These are phyloP conservation scores for Sogatella furcifera DNA, from an alignment of 1,140 invertebrate genomes.

Conservation along the genomic window DNA sequence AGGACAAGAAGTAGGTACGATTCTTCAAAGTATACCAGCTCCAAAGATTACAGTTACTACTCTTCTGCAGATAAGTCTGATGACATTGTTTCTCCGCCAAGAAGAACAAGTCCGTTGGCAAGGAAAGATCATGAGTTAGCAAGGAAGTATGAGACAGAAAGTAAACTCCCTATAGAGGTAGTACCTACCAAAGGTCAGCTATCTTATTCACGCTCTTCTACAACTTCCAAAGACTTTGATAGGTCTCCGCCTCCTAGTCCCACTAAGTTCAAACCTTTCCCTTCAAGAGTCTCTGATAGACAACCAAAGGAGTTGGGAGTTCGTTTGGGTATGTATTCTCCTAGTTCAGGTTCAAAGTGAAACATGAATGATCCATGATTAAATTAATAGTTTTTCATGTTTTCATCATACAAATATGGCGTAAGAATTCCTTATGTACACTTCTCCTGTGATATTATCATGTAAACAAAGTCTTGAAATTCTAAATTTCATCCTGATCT, in stretches of 20 bases:
- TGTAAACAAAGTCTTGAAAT: no score
- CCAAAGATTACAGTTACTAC: no score
- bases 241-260: not conserved
- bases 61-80: not conserved
- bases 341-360: not conserved
- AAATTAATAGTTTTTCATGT: no score
- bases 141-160: not conserved
- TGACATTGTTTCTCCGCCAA: not conserved
- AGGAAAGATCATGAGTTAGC: not conserved
- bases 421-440: no score
- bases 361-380: no score
- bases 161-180: not conserved
- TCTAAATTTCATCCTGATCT: no score
- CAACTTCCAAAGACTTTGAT: not conserved
- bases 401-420: no score
- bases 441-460: no score
- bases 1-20: no score
- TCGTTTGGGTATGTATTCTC: not conserved
- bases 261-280: not conserved
- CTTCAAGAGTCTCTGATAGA: not conserved
- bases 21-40: no score
- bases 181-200: not conserved
- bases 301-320: constrained; percentile 2
- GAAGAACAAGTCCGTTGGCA: not conserved
- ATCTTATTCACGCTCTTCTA: not conserved